phyloP scores from a whole-genome alignment of 2,797 vertebrate species.

The Esox lucius region DNA sequence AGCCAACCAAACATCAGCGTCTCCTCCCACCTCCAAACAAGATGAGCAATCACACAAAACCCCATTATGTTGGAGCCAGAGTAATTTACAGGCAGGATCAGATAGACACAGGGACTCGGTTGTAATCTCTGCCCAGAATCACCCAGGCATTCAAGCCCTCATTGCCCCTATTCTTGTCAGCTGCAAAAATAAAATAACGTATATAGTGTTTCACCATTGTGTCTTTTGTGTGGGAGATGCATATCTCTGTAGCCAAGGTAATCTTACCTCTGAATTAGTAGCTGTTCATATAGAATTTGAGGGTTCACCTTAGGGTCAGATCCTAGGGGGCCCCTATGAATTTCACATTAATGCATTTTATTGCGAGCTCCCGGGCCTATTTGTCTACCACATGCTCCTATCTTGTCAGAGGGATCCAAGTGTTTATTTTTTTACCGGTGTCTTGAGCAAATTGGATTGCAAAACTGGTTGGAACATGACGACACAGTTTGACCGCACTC shows the following conservation, averaged over 20 bases:
- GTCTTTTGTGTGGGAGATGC: conserved; percentile 55
- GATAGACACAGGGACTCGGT: conserved; percentile 49
- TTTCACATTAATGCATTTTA: conserved; percentile 54
- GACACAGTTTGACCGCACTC: background rate
- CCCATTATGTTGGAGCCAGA: conserved; percentile 55
- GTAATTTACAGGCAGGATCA: conserved; percentile 58
- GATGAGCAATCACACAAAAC: conserved; percentile 56
- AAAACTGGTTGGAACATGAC: background rate
- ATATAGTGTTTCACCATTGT: conserved; percentile 64
- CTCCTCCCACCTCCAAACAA: conserved; percentile 51
- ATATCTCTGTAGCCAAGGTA: conserved; percentile 56
- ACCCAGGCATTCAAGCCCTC: conserved; percentile 59
- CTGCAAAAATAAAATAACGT: conserved; percentile 65
- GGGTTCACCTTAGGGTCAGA: conserved; percentile 57
- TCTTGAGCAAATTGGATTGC: conserved; percentile 25
- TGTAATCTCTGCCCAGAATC: conserved; percentile 57
- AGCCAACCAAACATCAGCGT: conserved; percentile 29
- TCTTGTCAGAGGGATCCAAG: conserved; percentile 17
- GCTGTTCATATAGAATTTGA: conserved; percentile 49
- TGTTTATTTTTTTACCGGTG: background rate
- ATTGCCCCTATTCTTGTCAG: conserved; percentile 63
- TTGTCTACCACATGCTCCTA: conserved; percentile 31
- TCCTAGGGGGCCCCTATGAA: conserved; percentile 37
- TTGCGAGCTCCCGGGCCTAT: conserved; percentile 25
- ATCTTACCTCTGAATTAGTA: conserved; percentile 57